phyloP scores from a whole-genome alignment of 2,113 vertebrate species.

The Muntiacus muntjak region DNA sequence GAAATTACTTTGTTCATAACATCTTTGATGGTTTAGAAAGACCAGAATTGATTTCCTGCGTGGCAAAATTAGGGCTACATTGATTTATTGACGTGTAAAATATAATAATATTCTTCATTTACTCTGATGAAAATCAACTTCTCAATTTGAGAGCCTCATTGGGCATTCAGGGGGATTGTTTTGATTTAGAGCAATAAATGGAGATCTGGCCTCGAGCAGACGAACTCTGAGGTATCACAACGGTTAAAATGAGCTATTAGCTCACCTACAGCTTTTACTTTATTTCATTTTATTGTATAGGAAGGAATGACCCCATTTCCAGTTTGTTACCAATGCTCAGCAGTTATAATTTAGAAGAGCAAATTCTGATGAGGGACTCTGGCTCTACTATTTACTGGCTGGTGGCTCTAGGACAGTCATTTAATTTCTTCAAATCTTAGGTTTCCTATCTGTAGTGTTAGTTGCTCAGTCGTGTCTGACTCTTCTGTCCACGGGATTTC shows the following conservation, averaged over 20 bases:
- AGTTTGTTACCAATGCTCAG: conserved; percentile 54
- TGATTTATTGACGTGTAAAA: conserved; percentile 84
- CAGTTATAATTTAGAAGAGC: neutral
- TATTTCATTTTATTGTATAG: conserved; percentile 34
- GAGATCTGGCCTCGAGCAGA: neutral
- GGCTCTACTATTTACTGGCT: neutral
- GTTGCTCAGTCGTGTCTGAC: neutral
- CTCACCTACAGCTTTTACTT: conserved; percentile 68
- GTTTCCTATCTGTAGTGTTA: neutral
- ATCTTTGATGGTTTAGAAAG: conserved; percentile 84
- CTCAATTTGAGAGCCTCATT: conserved; percentile 73
- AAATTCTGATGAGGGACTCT: neutral
- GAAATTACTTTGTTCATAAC: conserved; percentile 87
- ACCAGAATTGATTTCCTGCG: conserved; percentile 84
- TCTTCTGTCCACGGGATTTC: neutral
- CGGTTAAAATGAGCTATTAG: conserved; percentile 75
- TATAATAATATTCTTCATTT: conserved; percentile 84
- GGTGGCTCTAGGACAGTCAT: neutral
- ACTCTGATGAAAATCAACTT: conserved; percentile 82
- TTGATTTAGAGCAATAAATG: conserved; percentile 74
- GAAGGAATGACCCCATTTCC: conserved; percentile 68
- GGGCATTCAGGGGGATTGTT: conserved; percentile 77
- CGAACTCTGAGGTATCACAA: conserved; percentile 33
- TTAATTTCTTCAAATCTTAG: neutral
- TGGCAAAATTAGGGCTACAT: conserved; percentile 83